Evolutionary conservation across 2,113 vertebrate genomes (phyloP).

Genomic region (Vulpes ferrilata): DNA sequence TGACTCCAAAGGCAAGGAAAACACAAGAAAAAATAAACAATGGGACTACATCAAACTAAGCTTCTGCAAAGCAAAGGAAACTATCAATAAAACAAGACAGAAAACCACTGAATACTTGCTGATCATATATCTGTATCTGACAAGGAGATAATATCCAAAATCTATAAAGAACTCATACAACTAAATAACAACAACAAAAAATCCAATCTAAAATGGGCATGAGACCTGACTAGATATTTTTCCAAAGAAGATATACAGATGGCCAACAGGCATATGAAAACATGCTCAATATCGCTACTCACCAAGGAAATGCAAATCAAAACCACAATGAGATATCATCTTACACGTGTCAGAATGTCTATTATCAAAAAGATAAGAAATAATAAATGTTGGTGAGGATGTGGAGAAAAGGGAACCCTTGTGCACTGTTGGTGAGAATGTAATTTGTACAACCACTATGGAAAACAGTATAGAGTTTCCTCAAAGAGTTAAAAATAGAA

Average conservation of each 20-base stretch:
- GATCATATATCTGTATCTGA: neutral
- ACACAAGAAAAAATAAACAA: neutral
- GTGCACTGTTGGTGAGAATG: neutral
- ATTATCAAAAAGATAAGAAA: neutral
- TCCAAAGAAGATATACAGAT: neutral
- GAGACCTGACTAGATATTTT: neutral
- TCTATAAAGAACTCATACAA: neutral
- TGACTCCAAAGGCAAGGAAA: neutral
- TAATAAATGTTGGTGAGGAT: neutral
- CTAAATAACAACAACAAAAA: neutral
- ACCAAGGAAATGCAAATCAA: neutral
- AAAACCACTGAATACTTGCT: neutral
- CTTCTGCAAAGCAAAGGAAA: neutral
- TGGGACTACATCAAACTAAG: neutral
- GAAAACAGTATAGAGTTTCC: neutral
- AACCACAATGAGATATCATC: neutral
- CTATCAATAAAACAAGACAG: neutral
- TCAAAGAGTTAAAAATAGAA: neutral
- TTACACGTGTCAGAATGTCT: neutral
- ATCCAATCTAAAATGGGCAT: neutral
- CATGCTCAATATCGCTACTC: neutral
- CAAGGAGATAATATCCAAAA: neutral
- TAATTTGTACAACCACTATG: neutral
- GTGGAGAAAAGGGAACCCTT: neutral
- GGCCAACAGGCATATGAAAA: neutral